Base-by-base conservation (phyloP, 2,797 vertebrate genomes). In the Morelia viridis region DNA sequence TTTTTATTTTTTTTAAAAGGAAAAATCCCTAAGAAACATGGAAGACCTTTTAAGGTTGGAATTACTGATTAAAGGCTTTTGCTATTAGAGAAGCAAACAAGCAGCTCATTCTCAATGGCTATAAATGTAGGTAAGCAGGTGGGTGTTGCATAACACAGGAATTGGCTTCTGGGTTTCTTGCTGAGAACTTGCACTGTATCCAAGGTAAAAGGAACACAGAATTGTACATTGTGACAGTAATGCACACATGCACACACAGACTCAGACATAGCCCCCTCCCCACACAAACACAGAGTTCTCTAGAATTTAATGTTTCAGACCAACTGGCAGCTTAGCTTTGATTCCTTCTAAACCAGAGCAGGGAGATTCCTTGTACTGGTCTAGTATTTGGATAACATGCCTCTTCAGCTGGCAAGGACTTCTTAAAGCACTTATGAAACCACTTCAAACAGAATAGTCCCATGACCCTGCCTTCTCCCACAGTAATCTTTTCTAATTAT, bases 391-490 rank as follows among this genome's bases (percentile, higher is more conserved):
- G 46, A 53, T 41, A 19, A 50, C 46, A 90, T 84, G 28, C n/a
- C 41, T 50, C 91, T 90, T 62, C 93, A 6, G 92, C 87, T 65
- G n/a, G 57, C 50, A 80, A 80, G 12, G 68, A 89, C 94, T 97
- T 94, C 88, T 71, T 80, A 88, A 94, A 90, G 90, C 92, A 84
- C 83, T 89, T 19, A 56, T 93, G 94, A 89, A 41, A 15, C 58
- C 58, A 35, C 56, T 93, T 95, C 89, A 35, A 91, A 84, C 56
- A 53, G 22, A 91, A 31, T 17, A 35, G 0, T 92, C 92, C 60
- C 93, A 50, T 88, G 41, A 53, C 24, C 91, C 1, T 2, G 64
- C 0, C 88, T 46, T 24, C 46, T 89, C 65, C 5, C 19, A 5
- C 0, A 61, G 5, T 71, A 89, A 64, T 89, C n/a, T 5, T 65